Conservation (phyloP, 2,888 invertebrate genomes). For the Meliscaeva auricollis region DNA sequence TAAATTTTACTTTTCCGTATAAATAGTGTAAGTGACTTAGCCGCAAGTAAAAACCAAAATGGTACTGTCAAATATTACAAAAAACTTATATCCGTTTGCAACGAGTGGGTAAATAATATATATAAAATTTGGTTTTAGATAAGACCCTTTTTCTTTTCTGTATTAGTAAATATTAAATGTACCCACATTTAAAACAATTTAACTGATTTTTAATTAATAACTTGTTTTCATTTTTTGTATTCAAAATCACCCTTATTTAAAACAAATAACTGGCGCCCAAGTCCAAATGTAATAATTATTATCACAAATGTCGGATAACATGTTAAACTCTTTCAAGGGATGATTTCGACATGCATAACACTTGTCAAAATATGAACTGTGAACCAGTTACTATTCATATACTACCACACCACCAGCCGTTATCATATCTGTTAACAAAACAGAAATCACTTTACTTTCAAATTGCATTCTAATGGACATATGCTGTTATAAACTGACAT, state of each 20-base stretch:
- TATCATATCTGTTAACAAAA: slow-evolving; percentile 49
- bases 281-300: slow-evolving; percentile 33
- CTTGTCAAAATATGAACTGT: slow-evolving; percentile 61
- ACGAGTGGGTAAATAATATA: no score
- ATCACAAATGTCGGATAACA: slow-evolving; percentile 49
- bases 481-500: slow-evolving; percentile 58
- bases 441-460: slow-evolving; percentile 68
- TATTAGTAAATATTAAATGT: neutral
- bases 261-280: neutral
- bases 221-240: slow-evolving; percentile 2
- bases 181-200: neutral
- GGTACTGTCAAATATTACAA: no score
- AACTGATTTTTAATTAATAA: slow-evolving; percentile 20
- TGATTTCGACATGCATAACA: slow-evolving; percentile 43
- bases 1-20: no score
- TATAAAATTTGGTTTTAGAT: neutral
- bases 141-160: neutral
- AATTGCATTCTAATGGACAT: slow-evolving; percentile 74
- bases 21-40: no score
- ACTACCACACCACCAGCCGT: neutral
- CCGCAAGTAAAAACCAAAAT: no score
- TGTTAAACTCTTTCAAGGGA: slow-evolving; percentile 28
- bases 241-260: neutral
- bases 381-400: slow-evolving; percentile 48
- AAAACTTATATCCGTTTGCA: no score